Base-by-base conservation (phyloP, 2,888 invertebrate genomes). In the Clunio marinus region DNA sequence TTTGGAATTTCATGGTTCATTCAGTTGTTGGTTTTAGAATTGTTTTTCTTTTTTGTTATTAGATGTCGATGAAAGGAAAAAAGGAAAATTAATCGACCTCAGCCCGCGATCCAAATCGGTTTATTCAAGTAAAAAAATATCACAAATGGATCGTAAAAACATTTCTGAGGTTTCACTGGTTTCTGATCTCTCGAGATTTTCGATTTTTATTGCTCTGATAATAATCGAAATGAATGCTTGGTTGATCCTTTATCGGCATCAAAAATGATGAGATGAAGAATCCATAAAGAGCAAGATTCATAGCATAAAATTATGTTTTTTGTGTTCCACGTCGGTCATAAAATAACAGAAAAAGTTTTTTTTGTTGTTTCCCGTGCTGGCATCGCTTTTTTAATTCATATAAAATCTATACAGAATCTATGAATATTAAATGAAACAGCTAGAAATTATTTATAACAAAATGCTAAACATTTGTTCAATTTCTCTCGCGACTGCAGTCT, bases 1-100 rank as follows among this genome's bases (percentile, higher is more conserved):
- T n/a, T 27, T 8, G 27, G 27, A 57, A 57, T 57, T 57, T 57
- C 15, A 57, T 20, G 57, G 57, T 57, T 57, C 51, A 20, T 51
- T 51, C 51, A 17, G 2, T 17, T 51, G 51, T 57, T 57, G 57
- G 57, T 27, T 25, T 57, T n/a, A n/a, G n/a, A n/a, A n/a, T n/a
- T n/a, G n/a, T n/a, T n/a, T n/a, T n/a, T n/a, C n/a, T 41, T 27
- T 57, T 57, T 10, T 17, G 51, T 20, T 20, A 51, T 51, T n/a
- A 51, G 15, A 41, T 7, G 51, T 51, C 22, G 51, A 27, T 57
- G 25, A 3, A 27, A 27, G 27, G 15, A 27, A 20, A 57, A 27
- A 55, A 57, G 17, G 51, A 27, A 27, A 25, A 32, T 32, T 32
- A 32, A n/a, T n/a, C n/a, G n/a, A n/a, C n/a, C 32, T 27, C 25